A percentile compares a stretch with the other conserved stretches of the same genome.
phyloP scores from a whole-genome alignment of 2,888 invertebrate species.

The Scaptomyza caliginosa region DNA sequence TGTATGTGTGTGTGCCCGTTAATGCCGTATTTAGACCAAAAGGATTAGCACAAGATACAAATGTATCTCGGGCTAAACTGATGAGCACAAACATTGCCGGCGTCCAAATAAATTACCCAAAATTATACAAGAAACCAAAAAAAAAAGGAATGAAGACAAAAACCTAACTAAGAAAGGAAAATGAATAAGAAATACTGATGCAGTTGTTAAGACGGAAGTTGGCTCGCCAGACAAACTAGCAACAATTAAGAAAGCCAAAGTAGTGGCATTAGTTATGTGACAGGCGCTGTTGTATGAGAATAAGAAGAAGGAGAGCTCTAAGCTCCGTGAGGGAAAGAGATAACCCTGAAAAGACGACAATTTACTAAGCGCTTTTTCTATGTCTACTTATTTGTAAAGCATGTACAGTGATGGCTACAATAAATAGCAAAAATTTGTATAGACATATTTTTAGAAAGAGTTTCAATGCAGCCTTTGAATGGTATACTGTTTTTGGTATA shows the following conservation, averaged over 20 bases:
- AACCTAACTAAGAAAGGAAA: not conserved
- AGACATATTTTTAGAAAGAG: not conserved
- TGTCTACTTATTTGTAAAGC: not conserved
- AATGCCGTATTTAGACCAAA: conserved; percentile 66
- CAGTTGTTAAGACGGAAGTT: conserved; percentile 53
- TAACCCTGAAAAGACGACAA: conserved; percentile 1
- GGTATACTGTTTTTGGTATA: too few relatives aligned
- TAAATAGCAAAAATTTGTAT: not conserved
- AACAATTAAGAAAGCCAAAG: conserved; percentile 64
- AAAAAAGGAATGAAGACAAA: conserved; percentile 19
- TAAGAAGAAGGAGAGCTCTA: not conserved
- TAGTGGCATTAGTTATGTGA: conserved; percentile 59
- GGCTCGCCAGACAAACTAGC: conserved; percentile 58
- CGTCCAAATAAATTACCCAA: conserved; percentile 63
- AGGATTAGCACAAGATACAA: conserved; percentile 72
- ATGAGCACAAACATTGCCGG: conserved; percentile 29
- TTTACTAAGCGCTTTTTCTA: conserved; percentile 2
- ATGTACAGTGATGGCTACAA: not conserved
- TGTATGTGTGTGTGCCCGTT: conserved; percentile 23
- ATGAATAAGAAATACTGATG: conserved; percentile 10
- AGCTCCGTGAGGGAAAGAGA: not conserved
- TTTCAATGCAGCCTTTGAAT: too few relatives aligned
- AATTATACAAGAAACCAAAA: conserved; percentile 33
- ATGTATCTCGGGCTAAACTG: conserved; percentile 58
- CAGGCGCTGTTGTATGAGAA: not conserved